Conservation (phyloP, 2,797 vertebrate species). For the Helicolenus hilgendorfi region DNA sequence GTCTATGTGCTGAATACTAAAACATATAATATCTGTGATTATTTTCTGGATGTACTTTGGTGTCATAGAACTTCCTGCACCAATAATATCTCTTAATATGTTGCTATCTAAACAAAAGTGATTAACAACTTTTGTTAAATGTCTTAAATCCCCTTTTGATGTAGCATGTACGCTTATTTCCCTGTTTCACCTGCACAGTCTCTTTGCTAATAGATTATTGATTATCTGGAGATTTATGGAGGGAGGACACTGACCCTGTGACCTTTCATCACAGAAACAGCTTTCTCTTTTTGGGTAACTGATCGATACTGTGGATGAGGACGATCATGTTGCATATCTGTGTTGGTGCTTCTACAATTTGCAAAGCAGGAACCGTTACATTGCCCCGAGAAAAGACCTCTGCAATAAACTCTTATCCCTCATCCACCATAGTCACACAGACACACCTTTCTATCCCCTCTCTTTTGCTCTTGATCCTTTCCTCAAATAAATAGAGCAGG, state of each 20-base stretch:
- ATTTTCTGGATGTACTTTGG: not conserved
- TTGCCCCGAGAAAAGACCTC: too few species aligned
- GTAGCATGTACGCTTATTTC: not conserved
- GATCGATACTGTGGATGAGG: not conserved
- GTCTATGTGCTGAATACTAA: not conserved
- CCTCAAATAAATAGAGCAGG: slow-evolving; percentile 57
- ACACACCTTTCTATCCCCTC: not conserved
- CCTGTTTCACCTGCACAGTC: not conserved
- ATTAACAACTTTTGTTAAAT: not conserved
- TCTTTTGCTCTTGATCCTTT: slow-evolving; percentile 32
- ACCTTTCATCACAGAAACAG: slow-evolving; percentile 11
- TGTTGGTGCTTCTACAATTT: not conserved
- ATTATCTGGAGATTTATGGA: slow-evolving; percentile 24
- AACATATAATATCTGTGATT: not conserved
- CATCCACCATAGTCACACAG: not conserved
- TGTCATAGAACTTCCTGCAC: not conserved
- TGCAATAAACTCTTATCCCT: not conserved
- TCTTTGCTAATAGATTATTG: not conserved
- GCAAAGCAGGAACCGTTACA: not conserved
- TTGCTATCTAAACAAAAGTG: not conserved
- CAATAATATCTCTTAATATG: not conserved
- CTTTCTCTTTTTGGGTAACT: slow-evolving; percentile 1
- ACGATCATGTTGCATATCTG: not conserved
- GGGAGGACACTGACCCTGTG: not conserved
- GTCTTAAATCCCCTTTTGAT: not conserved